Percentiles rank a stretch among this genome's conserved stretches.
Conservation (phyloP, 2,888 invertebrate species). For the Chironomus riparius region DNA sequence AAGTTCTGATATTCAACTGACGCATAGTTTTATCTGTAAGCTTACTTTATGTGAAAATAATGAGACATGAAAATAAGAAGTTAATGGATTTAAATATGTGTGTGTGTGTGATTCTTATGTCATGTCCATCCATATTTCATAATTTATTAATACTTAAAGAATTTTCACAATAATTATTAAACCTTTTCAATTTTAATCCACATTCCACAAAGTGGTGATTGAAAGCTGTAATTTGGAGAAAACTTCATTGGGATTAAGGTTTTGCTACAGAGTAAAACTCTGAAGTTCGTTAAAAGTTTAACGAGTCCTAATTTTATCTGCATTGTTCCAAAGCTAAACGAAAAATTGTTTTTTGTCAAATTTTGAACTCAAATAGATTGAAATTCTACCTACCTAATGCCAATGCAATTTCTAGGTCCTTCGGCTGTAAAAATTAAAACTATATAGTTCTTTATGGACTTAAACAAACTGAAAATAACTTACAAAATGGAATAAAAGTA, state of each 20-base stretch:
- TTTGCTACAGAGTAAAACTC: neutral
- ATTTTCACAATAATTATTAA: no score
- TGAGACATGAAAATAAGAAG: no score
- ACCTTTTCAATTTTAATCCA: constrained; percentile 18
- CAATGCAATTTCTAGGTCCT: constrained; percentile 27
- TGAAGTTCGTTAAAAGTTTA: neutral
- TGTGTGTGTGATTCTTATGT: no score
- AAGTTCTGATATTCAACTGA: no score
- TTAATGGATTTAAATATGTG: no score
- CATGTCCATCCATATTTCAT: no score
- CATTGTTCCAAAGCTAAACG: constrained; percentile 18
- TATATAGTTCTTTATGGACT: no score
- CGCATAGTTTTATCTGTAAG: no score
- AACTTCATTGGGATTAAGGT: constrained; percentile 5
- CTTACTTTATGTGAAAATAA: no score
- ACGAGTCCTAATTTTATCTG: constrained; percentile 28
- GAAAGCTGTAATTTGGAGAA: neutral
- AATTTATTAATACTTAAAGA: no score
- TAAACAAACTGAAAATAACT: no score
- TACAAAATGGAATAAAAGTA: neutral
- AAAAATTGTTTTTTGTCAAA: no score
- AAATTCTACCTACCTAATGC: neutral
- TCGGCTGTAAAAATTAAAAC: neutral
- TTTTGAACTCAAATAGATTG: neutral
- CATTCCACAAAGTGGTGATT: constrained; percentile 1